Evolutionary conservation across 2,797 vertebrate genomes (phyloP).

Genomic region (Micropoecilia bifurca): DNA sequence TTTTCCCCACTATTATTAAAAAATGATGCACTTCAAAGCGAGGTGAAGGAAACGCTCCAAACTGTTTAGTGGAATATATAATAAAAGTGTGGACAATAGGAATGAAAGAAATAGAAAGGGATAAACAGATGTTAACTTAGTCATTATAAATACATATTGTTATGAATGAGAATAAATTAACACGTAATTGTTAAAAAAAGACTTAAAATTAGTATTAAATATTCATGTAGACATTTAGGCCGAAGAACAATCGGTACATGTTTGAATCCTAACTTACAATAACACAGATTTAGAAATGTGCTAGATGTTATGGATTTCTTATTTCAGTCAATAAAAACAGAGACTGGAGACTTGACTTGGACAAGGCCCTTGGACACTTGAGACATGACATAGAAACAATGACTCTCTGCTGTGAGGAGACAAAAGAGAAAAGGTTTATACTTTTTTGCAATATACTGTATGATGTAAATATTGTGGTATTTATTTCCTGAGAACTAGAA

Average conservation of each 20-base stretch:
- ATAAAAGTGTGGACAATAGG: neutral
- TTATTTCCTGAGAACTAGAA: neutral
- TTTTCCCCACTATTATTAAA: neutral
- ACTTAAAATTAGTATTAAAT: neutral
- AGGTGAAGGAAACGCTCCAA: neutral
- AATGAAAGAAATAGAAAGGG: too few relatives aligned
- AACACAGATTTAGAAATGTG: neutral
- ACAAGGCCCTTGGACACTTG: too few relatives aligned
- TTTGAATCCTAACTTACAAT: neutral
- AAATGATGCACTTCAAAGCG: neutral
- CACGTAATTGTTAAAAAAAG: neutral
- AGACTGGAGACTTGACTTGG: neutral
- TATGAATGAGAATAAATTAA: neutral
- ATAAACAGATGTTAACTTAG: neutral
- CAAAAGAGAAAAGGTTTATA: neutral
- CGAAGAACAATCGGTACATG: neutral
- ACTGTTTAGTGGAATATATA: neutral
- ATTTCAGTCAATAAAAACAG: neutral
- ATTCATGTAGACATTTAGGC: neutral
- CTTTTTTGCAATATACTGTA: neutral
- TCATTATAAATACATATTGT: neutral
- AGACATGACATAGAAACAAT: neutral
- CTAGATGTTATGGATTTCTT: neutral
- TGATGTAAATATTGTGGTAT: neutral
- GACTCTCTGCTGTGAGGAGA: neutral